Base-by-base conservation (phyloP, 2,797 vertebrate species). In the Streptopelia turtur region DNA sequence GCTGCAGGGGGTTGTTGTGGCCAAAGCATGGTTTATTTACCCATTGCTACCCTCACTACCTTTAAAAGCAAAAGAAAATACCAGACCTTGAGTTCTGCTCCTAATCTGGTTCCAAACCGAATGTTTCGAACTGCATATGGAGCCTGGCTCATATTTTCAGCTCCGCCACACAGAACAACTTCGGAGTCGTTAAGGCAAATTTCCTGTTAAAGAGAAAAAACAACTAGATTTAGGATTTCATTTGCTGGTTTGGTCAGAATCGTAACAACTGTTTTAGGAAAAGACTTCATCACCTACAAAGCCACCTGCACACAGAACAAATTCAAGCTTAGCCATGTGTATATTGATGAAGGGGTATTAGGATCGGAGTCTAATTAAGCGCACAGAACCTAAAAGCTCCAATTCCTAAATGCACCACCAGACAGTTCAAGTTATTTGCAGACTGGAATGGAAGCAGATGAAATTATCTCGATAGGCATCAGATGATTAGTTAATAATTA, bases 141-240 rank as follows among this genome's bases (percentile, higher is more conserved):
- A 11, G 98, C 94, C 84, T 99, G 99, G 97, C 99, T 99, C 99
- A 99, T 99, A 92, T 81, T 99, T 96, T 99, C 99, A 1, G 99
- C 98, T 24, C 99, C 99, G 8, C 98, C 99, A 68, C 99, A 99
- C 68, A 99, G 95, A 22, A 99, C 99, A 41, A 99, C 97, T 97
- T 99, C 99, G 0, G 99, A 98, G 11, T 99, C 99, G 69, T 98
- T 98, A 9, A 98, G 98, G 92, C 98, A 98, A 87, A 99, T 99
- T 95, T 99, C 99, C 99, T 99, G 95, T 82, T 80, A 72, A 72
- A 52, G 37, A 88, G 57, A 64, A 78, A 86, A 71, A 18, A 50
- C 55, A 28, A 82, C 65, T 14, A 82, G 13, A 39, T 10, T 3
- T 1, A 66, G 47, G 24, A 66, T 45, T 87, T 27, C 83, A 15